These are phyloP conservation scores for Tanypteryx hageni DNA, from an alignment of 2,888 invertebrate species.

Conservation along the genomic window DNA sequence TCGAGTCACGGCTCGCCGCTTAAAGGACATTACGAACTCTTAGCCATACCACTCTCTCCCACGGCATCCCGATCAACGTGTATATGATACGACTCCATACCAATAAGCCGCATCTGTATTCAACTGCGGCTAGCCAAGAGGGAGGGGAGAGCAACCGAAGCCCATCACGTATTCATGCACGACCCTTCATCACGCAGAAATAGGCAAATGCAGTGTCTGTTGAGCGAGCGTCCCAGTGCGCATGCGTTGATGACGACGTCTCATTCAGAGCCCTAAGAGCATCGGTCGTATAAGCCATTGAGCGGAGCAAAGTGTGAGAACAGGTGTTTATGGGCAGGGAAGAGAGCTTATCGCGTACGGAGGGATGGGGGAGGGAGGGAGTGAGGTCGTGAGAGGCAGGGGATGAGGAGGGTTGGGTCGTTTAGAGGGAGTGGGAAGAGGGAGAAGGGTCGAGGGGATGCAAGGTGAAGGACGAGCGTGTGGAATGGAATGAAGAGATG, in stretches of 20 bases:
- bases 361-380: not conserved
- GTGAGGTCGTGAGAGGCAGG: not conserved
- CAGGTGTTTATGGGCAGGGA: slow-evolving; percentile 42
- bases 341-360: too few species aligned
- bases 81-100: slow-evolving; percentile 40
- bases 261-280: slow-evolving; percentile 9
- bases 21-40: slow-evolving; percentile 35
- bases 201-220: slow-evolving; percentile 37
- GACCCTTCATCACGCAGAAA: slow-evolving; percentile 47
- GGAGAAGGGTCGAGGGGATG: not conserved
- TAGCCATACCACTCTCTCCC: slow-evolving; percentile 2
- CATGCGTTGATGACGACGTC: slow-evolving; percentile 13
- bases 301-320: slow-evolving; percentile 28
- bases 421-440: not conserved
- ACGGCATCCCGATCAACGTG: slow-evolving; percentile 51
- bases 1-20: slow-evolving; percentile 30
- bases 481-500: not conserved
- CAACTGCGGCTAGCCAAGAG: not conserved
- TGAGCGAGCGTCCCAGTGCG: not conserved
- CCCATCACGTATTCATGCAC: slow-evolving; percentile 53
- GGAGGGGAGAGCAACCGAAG: not conserved
- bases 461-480: not conserved
- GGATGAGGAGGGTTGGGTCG: not conserved
- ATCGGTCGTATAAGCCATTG: slow-evolving; percentile 4
- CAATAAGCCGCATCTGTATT: slow-evolving; percentile 48